phyloP scores from a whole-genome alignment of 1,140 invertebrate genomes.

The Lepidotrigona ventralis region DNA sequence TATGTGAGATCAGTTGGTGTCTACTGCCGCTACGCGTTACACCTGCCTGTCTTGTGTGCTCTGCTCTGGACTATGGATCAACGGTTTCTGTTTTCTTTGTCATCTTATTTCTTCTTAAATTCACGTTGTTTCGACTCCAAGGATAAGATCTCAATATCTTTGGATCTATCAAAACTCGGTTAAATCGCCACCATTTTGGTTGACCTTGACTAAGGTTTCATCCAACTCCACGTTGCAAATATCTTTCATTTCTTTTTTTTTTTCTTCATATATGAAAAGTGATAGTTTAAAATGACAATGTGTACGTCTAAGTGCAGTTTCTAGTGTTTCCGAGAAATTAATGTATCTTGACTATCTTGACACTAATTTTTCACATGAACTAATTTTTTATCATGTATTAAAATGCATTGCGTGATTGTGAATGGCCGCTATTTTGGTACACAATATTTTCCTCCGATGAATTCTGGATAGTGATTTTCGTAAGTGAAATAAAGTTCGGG shows the following conservation, averaged over 20 bases:
- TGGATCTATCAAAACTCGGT: background rate
- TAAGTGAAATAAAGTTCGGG: background rate
- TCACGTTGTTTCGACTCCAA: background rate
- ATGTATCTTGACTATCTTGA: background rate
- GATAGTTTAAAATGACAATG: constrained; percentile 25
- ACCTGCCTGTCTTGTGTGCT: constrained; percentile 67
- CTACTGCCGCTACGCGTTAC: constrained; percentile 77
- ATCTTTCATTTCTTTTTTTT: background rate
- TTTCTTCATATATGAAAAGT: background rate
- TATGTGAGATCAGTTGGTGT: constrained; percentile 78
- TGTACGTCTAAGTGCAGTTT: background rate
- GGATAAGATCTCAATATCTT: background rate
- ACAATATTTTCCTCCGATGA: constrained; percentile 1
- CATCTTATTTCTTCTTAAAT: background rate
- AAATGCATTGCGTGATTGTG: constrained; percentile 23
- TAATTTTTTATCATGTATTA: constrained; percentile 5
- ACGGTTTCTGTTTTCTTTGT: constrained; percentile 25
- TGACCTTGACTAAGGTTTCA: constrained; percentile 41
- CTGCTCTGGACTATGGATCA: constrained; percentile 22
- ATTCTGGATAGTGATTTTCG: background rate
- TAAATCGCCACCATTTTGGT: constrained; percentile 53
- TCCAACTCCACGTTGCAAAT: background rate
- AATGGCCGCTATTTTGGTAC: constrained; percentile 64
- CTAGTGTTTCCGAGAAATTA: background rate
- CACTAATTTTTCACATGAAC: background rate